Base-by-base conservation (phyloP, 92 coral and sea anemone species). In the Umimayanthus chanpuru region DNA sequence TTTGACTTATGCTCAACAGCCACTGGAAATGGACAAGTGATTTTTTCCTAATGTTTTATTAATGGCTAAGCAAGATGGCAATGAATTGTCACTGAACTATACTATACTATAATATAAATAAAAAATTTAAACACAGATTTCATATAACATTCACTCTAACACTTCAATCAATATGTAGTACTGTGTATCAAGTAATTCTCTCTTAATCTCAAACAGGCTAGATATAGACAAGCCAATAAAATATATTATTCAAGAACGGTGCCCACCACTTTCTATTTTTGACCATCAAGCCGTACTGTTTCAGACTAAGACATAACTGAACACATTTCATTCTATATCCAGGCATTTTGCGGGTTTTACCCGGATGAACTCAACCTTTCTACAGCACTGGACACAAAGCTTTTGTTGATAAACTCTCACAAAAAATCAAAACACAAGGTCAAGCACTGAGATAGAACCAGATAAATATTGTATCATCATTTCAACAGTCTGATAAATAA, bases 331-430 rank as follows among this genome's bases (percentile, higher is more conserved):
- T 32, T 32, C 36, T 43, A 36, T 6, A 20, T 36, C 2, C 39
- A 75, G 4, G 26, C 23, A 73, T 18, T 38, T 73, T 73, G 78
- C 49, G 78, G 78, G 78, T 30, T 73, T 73, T 73, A 73, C 47
- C 78, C 78, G 0, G 78, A 73, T 38, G 23, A 6, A 72, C 43
- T 72, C 30, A 28, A 72, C 36, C 40, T 6, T 12, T 32, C 18
- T 40, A 36, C 25, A 11, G 49, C 78, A 36, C 78, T 38, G 15
- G 79, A 18, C 44, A 39, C 53, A 36, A 73, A 73, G 44, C n/a
- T 30, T 11, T 20, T 75, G 11, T 14, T 40, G 79, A 39, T n/a
- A 75, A 75, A 43, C 44, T 23, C 41, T 38, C 23, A 15, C 10
- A 47, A 47, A 47, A 43, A 9, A 47, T 47, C 10, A 47, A 47